These are phyloP conservation scores for Lagria hirta DNA, from an alignment of 2,888 invertebrate genomes.

Conservation along the genomic window DNA sequence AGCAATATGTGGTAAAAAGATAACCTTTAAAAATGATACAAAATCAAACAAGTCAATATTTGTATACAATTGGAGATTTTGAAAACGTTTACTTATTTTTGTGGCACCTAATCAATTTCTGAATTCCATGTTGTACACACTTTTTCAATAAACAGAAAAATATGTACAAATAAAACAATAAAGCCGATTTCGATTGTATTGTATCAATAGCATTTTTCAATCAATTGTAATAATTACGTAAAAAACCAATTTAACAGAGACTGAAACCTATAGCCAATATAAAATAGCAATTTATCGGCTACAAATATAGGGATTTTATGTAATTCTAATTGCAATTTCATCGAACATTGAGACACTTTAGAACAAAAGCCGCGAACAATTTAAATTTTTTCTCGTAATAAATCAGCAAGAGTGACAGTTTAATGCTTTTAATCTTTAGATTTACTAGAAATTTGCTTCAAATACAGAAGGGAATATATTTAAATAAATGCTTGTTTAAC, in stretches of 20 bases:
- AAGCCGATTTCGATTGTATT: constrained; percentile 6
- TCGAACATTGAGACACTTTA: constrained; percentile 20
- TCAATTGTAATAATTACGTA: constrained; percentile 17
- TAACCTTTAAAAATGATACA: constrained; percentile 12
- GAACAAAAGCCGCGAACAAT: too few relatives aligned
- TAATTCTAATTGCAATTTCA: constrained; percentile 19
- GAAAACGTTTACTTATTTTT: background rate
- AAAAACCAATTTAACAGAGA: constrained; percentile 20
- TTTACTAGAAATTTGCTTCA: constrained; percentile 1
- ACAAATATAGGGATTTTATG: constrained; percentile 19
- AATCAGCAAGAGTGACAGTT: constrained; percentile 2
- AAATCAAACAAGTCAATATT: background rate
- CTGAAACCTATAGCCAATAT: constrained; percentile 19
- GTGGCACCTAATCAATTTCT: background rate
- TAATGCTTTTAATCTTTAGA: background rate
- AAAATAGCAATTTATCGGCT: constrained; percentile 24
- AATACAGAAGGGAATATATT: constrained; percentile 4
- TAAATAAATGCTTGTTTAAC: constrained; percentile 10
- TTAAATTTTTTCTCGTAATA: constrained; percentile 2
- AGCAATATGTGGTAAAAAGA: constrained; percentile 13
- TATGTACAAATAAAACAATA: constrained; percentile 5
- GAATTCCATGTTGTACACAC: constrained; percentile 1
- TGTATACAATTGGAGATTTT: background rate
- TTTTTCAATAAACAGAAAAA: constrained; percentile 12
- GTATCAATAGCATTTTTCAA: constrained; percentile 18